Evolutionary conservation across 2,888 invertebrate genomes (phyloP).

Genomic region (Eubasilissa splendida): DNA sequence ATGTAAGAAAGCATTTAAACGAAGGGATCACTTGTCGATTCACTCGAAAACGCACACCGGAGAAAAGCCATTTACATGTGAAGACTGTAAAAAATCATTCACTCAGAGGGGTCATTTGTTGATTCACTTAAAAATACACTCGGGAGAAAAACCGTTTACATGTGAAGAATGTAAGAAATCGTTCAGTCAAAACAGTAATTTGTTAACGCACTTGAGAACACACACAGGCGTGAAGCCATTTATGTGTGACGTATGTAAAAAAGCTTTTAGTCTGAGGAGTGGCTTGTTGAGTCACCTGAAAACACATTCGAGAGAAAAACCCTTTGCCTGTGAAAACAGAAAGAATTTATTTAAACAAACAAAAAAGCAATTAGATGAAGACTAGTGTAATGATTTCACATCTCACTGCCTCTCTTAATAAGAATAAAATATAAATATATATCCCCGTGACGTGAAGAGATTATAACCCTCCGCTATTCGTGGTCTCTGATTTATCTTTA

Average conservation of each 20-base stretch:
- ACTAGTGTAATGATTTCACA: too few species aligned
- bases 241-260: not conserved
- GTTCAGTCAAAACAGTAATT: not conserved
- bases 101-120: not conserved
- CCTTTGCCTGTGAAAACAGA: too few species aligned
- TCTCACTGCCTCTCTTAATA: too few species aligned
- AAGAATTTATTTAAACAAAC: too few species aligned
- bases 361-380: too few species aligned
- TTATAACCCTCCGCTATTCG: too few species aligned
- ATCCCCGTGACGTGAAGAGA: too few species aligned
- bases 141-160: not conserved
- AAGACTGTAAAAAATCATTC: not conserved
- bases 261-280: not conserved
- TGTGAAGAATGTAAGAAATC: not conserved
- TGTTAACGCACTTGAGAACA: not conserved
- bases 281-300: not conserved
- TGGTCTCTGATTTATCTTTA: too few species aligned
- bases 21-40: too few species aligned
- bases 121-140: not conserved
- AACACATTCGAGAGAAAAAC: not conserved
- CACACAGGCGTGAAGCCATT: constrained; percentile 1
- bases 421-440: too few species aligned
- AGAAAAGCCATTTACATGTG: constrained; percentile 7
- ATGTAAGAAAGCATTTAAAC: too few species aligned
- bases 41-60: not conserved